Base-by-base conservation (phyloP, 2,888 invertebrate genomes). In the Allacma fusca region DNA sequence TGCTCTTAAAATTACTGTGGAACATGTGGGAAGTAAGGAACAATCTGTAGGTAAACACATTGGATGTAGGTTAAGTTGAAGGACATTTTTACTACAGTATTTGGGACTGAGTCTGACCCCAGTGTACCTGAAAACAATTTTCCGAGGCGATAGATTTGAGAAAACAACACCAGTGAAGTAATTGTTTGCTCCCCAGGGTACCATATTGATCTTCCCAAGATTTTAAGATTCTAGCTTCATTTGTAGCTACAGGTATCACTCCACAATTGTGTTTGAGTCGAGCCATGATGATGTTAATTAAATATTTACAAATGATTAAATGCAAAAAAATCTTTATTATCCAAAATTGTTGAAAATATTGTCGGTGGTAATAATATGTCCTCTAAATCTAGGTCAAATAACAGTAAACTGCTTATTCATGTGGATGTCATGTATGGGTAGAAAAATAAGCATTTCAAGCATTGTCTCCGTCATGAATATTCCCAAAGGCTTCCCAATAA, bases 261-360 rank as follows among this genome's bases (percentile, higher is more conserved):
- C n/a, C n/a, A n/a, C n/a, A n/a, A n/a, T n/a, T n/a, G n/a, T n/a
- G n/a, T n/a, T n/a, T n/a, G n/a, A n/a, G n/a, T n/a, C n/a, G n/a
- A n/a, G n/a, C n/a, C n/a, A n/a, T n/a, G n/a, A n/a, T n/a, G n/a
- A n/a, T n/a, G n/a, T n/a, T n/a, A n/a, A n/a, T 34, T 34, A 34
- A 34, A 34, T 34, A 34, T 34, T 34, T 4, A 34, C 34, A 34
- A 34, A 34, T 7, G 34, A 34, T 34, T 4, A 34, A 34, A 34
- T 34, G n/a, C n/a, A n/a, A n/a, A 40, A 40, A 40, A 50, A 50
- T 50, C 1, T 50, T 50, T 50, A 50, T 50, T 50, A n/a, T 50
- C 16, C 19, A 50, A 50, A 50, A 50, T n/a, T 50, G 50, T 12
- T 19, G 2, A 50, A 50, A 50, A 16, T 50, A n/a, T 12, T 12